Evolutionary conservation across 2,113 vertebrate genomes (phyloP), one percentile per base, ranked within the genome.

Genomic region (Cercocebus atys): DNA sequence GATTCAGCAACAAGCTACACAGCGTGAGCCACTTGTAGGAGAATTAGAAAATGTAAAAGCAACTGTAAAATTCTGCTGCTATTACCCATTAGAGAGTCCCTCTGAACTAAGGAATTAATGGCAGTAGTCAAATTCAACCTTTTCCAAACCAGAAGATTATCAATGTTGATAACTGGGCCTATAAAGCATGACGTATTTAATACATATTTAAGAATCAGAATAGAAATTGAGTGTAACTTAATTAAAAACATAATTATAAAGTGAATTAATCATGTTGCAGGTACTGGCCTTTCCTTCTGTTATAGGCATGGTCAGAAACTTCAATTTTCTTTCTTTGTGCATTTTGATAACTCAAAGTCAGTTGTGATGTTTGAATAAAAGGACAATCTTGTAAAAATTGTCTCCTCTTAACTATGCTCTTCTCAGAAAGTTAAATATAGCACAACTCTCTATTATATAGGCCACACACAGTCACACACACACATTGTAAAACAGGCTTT

Each of bases 181-280:
- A 32, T 50, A 92, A 86, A 93, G 68, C 11, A 1, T 76, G 59
- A 88, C 47, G 3, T 64, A 17, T 32, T 98, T 95, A 91, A 84
- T 88, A 61, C 0, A 7, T 76, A 90, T 95, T 95, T 68, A 93
- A 55, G 25, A 75, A 93, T 90, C 87, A 95, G 66, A 89, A 89
- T 79, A 75, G 72, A 93, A 94, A 96, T 61, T 27, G 38, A 95
- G 43, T 35, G n/a, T 82, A 92, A 96, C 61, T 90, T 97, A 95
- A 98, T 97, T 97, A 95, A 94, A 97, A 96, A 83, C 32, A 32
- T 85, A 93, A 95, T 94, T 96, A 66, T 16, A 92, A 90, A 90
- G 73, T 43, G 78, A 97, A 79, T 95, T 95, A 90, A 85, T 95
- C 10, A 0, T 76, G 55, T 40, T 40, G 11, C n/a, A 82, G 40